A percentile compares a stretch with the other conserved stretches of the same genome.
These are phyloP conservation scores for Dicranocentrus wangi DNA, from an alignment of 2,888 invertebrate genomes.

Conservation along the genomic window DNA sequence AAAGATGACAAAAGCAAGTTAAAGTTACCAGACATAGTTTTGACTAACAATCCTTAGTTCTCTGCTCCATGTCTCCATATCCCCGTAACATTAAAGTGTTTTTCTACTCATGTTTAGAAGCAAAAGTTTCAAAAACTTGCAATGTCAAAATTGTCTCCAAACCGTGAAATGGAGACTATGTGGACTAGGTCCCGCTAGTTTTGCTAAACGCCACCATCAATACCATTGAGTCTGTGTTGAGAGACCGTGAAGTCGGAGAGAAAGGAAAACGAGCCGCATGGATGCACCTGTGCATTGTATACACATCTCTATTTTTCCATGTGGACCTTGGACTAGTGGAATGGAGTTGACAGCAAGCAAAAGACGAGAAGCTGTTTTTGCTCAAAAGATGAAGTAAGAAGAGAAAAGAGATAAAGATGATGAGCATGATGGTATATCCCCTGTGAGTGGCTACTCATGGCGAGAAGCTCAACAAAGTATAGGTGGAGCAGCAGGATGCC, in stretches of 20 bases:
- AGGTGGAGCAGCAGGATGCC: constrained; percentile 14
- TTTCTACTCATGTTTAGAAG: no score
- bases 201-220: neutral
- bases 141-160: neutral
- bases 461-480: neutral
- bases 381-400: constrained; percentile 12
- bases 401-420: constrained; percentile 18
- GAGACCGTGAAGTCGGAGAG: neutral
- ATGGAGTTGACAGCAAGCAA: constrained; percentile 43
- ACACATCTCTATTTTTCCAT: neutral
- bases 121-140: neutral
- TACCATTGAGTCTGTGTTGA: neutral
- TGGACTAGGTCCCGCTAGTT: neutral
- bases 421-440: constrained; percentile 35
- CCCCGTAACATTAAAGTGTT: no score
- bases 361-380: constrained; percentile 6
- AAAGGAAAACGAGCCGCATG: constrained; percentile 16
- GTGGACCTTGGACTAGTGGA: constrained; percentile 6
- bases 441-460: constrained; percentile 13
- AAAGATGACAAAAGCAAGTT: no score
- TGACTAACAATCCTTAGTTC: no score
- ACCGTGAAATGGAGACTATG: neutral
- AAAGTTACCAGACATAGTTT: no score
- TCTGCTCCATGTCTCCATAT: no score
- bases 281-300: constrained; percentile 27